These are phyloP conservation scores for Anthrax anthrax DNA, from an alignment of 2,888 invertebrate genomes.

Conservation along the genomic window DNA sequence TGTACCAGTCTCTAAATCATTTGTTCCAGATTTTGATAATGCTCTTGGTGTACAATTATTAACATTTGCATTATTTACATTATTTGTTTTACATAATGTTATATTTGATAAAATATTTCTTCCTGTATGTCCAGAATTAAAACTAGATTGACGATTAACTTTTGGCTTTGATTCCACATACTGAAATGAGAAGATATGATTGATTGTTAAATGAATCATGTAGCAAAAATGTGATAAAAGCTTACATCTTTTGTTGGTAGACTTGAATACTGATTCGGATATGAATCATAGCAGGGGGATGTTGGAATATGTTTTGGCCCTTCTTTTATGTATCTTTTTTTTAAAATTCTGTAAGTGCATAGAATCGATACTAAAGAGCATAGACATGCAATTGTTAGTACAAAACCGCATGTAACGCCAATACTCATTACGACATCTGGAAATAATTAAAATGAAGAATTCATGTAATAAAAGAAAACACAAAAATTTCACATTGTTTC, in stretches of 20 bases:
- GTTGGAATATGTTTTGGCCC: constrained; percentile 45
- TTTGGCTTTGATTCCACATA: constrained; percentile 34
- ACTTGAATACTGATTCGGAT: constrained; percentile 72
- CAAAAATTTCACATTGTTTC: not conserved
- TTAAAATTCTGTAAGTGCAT: constrained; percentile 26
- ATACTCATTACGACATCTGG: constrained; percentile 2
- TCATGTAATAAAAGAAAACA: not conserved
- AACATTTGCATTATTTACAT: constrained; percentile 33
- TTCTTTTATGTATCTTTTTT: constrained; percentile 24
- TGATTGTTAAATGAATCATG: too few species aligned
- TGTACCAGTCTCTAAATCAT: constrained; percentile 68
- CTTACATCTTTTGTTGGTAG: constrained; percentile 66
- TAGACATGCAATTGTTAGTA: constrained; percentile 36
- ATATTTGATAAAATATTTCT: constrained; percentile 23
- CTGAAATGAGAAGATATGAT: constrained; percentile 9
- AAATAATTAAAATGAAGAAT: not conserved
- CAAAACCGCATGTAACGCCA: constrained; percentile 18
- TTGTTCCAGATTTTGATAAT: constrained; percentile 53
- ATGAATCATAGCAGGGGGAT: constrained; percentile 67
- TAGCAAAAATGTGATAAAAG: not conserved
- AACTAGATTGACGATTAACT: constrained; percentile 54
- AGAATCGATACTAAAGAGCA: constrained; percentile 31
- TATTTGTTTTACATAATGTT: constrained; percentile 42
- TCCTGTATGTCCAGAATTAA: constrained; percentile 39
- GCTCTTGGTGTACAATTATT: constrained; percentile 52